These are phyloP conservation scores for Heliconius ethilla DNA, from an alignment of 2,888 invertebrate species.

Conservation along the genomic window DNA sequence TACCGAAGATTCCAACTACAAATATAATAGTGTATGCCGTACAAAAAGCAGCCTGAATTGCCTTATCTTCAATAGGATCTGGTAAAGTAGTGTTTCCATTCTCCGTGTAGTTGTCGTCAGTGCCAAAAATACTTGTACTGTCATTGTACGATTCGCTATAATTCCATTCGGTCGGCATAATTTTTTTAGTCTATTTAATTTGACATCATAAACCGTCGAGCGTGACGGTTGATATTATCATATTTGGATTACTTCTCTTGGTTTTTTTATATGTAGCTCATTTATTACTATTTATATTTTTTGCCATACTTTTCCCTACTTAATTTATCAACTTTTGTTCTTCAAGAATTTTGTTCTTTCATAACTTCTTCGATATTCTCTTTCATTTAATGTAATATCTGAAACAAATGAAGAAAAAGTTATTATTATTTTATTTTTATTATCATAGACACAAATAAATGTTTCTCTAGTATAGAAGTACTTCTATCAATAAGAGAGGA, in stretches of 20 bases:
- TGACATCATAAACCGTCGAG: slow-evolving; percentile 69
- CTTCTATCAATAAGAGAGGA: background rate
- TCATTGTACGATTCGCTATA: slow-evolving; percentile 59
- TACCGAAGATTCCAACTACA: slow-evolving; percentile 90
- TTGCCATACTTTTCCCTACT: slow-evolving; percentile 38
- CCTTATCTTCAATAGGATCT: slow-evolving; percentile 84
- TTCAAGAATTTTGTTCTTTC: background rate
- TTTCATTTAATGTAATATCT: slow-evolving; percentile 15
- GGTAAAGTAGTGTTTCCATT: slow-evolving; percentile 55
- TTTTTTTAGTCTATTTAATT: slow-evolving; percentile 62
- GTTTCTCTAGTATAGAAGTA: background rate
- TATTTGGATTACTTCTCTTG: slow-evolving; percentile 52
- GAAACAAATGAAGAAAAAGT: slow-evolving; percentile 12
- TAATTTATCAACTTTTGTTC: slow-evolving; percentile 1
- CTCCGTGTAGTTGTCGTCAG: slow-evolving; percentile 48
- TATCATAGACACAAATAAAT: background rate
- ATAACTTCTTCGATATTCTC: background rate
- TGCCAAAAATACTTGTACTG: slow-evolving; percentile 51
- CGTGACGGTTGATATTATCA: slow-evolving; percentile 61
- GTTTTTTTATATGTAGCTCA: slow-evolving; percentile 33
- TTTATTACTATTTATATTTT: slow-evolving; percentile 19
- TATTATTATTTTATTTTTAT: slow-evolving; percentile 14
- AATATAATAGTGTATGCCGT: slow-evolving; percentile 90
- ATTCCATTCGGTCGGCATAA: slow-evolving; percentile 72
- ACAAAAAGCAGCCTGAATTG: slow-evolving; percentile 88